These are phyloP conservation scores for Drosophila baimaii DNA, from an alignment of 1,140 invertebrate species.

Conservation along the genomic window DNA sequence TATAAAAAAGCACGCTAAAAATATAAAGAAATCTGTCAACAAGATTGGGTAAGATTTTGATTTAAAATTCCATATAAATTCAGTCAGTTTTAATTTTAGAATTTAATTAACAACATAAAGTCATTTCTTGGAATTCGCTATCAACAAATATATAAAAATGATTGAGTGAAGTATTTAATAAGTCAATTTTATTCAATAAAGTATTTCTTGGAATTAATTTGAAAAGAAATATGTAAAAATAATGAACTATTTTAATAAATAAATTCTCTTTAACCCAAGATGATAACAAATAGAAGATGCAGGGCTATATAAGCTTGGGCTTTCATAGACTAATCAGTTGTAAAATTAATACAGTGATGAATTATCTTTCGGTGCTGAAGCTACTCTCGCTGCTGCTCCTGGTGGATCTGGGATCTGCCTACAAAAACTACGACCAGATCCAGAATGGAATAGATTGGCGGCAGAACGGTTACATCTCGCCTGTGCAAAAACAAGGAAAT, in stretches of 20 bases:
- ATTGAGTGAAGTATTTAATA: no score
- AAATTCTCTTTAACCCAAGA: background rate
- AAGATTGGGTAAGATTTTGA: no score
- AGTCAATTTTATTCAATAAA: no score
- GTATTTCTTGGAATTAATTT: no score
- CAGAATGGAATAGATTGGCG: background rate
- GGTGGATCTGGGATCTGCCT: slow-evolving; percentile 3
- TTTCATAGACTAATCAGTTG: background rate
- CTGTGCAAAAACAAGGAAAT: slow-evolving; percentile 88
- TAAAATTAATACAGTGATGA: background rate
- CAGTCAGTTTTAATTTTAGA: no score
- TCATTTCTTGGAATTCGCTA: no score
- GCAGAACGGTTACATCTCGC: background rate
- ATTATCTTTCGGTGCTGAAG: background rate
- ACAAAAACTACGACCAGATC: background rate
- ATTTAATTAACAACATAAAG: no score
- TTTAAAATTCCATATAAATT: no score
- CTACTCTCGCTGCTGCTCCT: background rate
- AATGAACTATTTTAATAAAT: background rate
- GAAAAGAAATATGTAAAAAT: no score
- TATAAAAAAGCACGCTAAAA: background rate
- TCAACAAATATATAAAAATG: no score
- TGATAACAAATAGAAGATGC: background rate
- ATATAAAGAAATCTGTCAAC: no score
- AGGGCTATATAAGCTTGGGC: no score